Base-by-base conservation (phyloP, 2,888 invertebrate genomes). In the Ecdyonurus torrentis region DNA sequence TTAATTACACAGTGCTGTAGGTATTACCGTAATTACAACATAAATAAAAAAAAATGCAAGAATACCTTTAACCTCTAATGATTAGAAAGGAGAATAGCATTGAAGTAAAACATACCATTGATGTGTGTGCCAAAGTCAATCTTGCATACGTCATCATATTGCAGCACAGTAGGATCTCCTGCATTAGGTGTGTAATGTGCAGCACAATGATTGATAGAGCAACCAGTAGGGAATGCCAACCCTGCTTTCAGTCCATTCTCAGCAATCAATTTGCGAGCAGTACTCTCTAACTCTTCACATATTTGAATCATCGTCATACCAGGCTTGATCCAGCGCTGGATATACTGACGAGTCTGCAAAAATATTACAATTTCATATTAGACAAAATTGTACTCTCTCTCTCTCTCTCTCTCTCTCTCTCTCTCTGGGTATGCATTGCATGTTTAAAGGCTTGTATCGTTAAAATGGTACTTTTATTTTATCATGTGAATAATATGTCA, bases 121-220 rank as follows among this genome's bases (percentile, higher is more conserved):
- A 98, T 91, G 76, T 98, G 98, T 1, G 96, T 97, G 61, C 97
- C 97, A 77, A 97, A 98, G 76, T 98, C 97, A 69, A 99, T 96
- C 79, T 99, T 99, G 70, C 96, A 96, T 1, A 99, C 97, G 76
- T 99, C 99, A 71, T 98, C 95, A 70, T 91, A 91, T 68, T 89
- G 84, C 60, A 99, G 79, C 10, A 98, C 94, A 0, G 98, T 99
- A 10, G 86, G 81, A 75, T 99, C 99, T 15, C 96, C 99, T 62
- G 95, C 94, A 75, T 99, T 99, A 2, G 99, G 99, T 18, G 99
- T 99, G 72, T 99, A 99, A 78, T 99, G 99, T 61, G 99, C 99
- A 63, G 99, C 99, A 74, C 97, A 98, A 74, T 99, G 91, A 77
- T 99, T 99, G 61, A 97, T 81, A n/a, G 96, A 97, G 74, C 97